phyloP scores from a whole-genome alignment of 2,797 vertebrate species.

The Eulemur mongoz region DNA sequence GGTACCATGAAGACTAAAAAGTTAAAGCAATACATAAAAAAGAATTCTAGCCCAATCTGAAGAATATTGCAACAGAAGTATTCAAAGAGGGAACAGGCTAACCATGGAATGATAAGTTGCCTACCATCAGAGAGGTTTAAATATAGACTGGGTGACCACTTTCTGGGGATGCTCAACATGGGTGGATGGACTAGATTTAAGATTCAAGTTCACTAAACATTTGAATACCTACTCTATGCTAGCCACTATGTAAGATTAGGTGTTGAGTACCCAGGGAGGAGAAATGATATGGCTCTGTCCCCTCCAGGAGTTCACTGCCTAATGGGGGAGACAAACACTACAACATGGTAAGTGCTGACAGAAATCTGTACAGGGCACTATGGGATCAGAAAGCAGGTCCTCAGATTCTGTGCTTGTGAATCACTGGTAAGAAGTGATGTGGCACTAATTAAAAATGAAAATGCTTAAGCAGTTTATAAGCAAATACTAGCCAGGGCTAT shows the following conservation, averaged over 20 bases:
- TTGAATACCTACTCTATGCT: conserved; percentile 11
- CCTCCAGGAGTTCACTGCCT: not conserved
- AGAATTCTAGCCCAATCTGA: conserved; percentile 34
- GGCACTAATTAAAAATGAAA: conserved; percentile 32
- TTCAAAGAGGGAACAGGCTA: not conserved
- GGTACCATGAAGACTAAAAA: conserved; percentile 9
- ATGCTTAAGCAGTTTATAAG: conserved; percentile 42
- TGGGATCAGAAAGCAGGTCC: not conserved
- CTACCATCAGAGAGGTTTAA: conserved; percentile 3
- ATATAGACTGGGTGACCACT: not conserved
- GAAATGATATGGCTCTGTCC: not conserved
- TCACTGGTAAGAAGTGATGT: conserved; percentile 5
- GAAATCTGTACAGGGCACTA: not conserved
- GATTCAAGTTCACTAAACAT: conserved; percentile 36
- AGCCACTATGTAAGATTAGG: not conserved
- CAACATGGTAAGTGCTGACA: not conserved
- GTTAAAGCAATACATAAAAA: not conserved
- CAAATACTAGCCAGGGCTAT: not conserved
- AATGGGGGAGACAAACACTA: not conserved
- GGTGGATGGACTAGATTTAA: not conserved
- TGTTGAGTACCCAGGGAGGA: conserved; percentile 16
- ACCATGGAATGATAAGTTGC: not conserved
- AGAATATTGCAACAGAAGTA: conserved; percentile 35
- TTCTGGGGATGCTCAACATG: not conserved
- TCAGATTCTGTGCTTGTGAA: not conserved